A percentile compares a stretch with the other conserved stretches of the same genome.
Conservation (phyloP, 2,113 vertebrate genomes). For the Chinchilla lanigera region DNA sequence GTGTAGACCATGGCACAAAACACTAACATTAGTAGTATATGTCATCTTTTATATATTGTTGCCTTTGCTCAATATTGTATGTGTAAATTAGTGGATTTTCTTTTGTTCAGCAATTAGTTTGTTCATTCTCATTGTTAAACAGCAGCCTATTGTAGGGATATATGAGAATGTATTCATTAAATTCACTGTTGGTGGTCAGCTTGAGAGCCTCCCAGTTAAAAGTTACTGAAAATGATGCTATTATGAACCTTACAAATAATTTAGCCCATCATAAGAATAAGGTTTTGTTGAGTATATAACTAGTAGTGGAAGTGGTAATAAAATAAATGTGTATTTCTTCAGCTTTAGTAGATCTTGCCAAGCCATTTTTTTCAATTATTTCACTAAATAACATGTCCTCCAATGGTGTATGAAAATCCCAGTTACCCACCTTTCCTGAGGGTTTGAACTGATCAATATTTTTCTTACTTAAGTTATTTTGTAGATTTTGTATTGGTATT, state of each 20-base stretch:
- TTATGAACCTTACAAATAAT: not conserved
- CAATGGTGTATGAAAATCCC: not conserved
- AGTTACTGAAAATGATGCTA: not conserved
- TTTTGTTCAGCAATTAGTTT: not conserved
- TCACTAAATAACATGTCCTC: not conserved
- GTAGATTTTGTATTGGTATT: not conserved
- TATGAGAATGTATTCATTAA: not conserved
- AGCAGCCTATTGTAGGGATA: not conserved
- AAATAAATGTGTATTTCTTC: not conserved
- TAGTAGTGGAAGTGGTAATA: not conserved
- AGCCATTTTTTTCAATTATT: not conserved
- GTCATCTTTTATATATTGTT: not conserved
- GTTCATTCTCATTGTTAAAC: not conserved
- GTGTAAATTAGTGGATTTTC: not conserved
- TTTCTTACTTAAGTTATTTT: not conserved
- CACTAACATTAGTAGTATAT: not conserved
- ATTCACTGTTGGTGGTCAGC: not conserved
- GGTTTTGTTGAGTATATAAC: not conserved
- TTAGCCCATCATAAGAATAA: not conserved
- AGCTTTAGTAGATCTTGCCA: not conserved
- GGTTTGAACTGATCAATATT: accelerated
- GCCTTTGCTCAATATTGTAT: not conserved
- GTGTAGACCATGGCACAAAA: not conserved
- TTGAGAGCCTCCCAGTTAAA: not conserved
- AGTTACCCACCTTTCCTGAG: not conserved